A percentile compares a stretch with the other conserved stretches of the same genome.
Evolutionary conservation across 2,888 invertebrate species (phyloP).

Genomic region (Chesias legatella): DNA sequence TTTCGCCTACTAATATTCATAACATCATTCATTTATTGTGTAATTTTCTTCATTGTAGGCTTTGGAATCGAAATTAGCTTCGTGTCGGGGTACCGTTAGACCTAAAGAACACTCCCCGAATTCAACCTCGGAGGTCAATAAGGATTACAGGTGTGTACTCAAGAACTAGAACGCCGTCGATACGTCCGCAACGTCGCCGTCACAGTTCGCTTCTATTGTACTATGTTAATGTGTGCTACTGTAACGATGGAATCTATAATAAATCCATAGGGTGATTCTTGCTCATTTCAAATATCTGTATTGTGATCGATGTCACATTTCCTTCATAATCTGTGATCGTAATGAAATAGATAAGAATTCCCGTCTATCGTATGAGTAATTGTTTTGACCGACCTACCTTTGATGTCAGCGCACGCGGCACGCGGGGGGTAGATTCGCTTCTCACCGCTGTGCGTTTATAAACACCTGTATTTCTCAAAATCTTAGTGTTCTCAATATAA

Average conservation of each 20-base stretch:
- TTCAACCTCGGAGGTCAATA: constrained; percentile 72
- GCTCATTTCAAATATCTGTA: constrained; percentile 49
- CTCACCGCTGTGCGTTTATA: constrained; percentile 18
- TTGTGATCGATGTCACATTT: constrained; percentile 64
- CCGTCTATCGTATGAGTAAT: constrained; percentile 35
- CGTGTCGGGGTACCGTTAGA: constrained; percentile 81
- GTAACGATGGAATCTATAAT: constrained; percentile 40
- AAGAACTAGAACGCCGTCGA: constrained; percentile 57
- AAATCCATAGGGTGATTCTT: constrained; percentile 41
- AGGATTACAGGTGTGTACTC: constrained; percentile 80
- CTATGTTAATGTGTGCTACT: constrained; percentile 50
- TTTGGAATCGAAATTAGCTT: constrained; percentile 85
- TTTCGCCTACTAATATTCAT: constrained; percentile 70
- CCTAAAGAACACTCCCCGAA: constrained; percentile 78
- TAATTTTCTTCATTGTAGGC: constrained; percentile 82
- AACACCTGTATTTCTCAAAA: constrained; percentile 4
- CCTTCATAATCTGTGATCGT: constrained; percentile 75
- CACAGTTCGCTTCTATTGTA: constrained; percentile 31
- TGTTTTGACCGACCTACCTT: constrained; percentile 68
- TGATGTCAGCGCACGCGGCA: constrained; percentile 13
- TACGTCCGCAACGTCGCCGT: constrained; percentile 20
- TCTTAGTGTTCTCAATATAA: constrained; percentile 9
- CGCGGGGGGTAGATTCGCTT: constrained; percentile 15
- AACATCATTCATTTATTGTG: constrained; percentile 72
- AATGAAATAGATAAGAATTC: constrained; percentile 58